Base-by-base conservation (phyloP, 1,140 invertebrate genomes). In the Ectropis grisescens region DNA sequence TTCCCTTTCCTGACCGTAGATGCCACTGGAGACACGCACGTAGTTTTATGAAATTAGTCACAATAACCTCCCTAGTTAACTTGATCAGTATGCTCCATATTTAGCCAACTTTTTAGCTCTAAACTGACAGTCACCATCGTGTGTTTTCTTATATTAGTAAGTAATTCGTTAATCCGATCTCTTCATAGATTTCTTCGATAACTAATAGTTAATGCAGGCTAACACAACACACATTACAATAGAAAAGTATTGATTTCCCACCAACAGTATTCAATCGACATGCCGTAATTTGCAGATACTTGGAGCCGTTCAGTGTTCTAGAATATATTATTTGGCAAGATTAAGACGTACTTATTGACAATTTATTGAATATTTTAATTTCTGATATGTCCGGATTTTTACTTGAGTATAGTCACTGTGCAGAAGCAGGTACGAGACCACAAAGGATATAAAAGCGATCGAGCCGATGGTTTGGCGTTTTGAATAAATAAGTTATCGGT, bases 171-270 rank as follows among this genome's bases (percentile, higher is more conserved):
- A 75, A 62, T 72, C 72, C 64, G 56, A 74, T 72, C 68, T 80
- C 71, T 80, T 57, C 68, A 69, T 76, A 74, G 68, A 66, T 69
- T 67, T 64, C 57, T 80, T 67, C 61, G 60, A 2, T 78, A 72
- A 54, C 49, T 67, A 58, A 54, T 70, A 70, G 45, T 67, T 66
- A 64, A 55, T 34, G 69, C 72, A 78, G 70, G 70, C 75, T 78
- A 78, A 60, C 69, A 53, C n/a, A 57, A 79, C 72, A 80, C 72
- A 80, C 67, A 68, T 78, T 75, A 80, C 75, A 80, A 78, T 80
- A 80, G 70, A 47, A 67, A 75, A 48, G 56, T 71, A 78, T 76
- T 81, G 58, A 66, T 72, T 81, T 81, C 58, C 67, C 65, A 81
- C 61, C 68, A 61, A 75, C 66, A 72, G 52, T 71, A 58, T 60